Conservation (phyloP, 2,888 invertebrate species). For the Epirrita christyi region DNA sequence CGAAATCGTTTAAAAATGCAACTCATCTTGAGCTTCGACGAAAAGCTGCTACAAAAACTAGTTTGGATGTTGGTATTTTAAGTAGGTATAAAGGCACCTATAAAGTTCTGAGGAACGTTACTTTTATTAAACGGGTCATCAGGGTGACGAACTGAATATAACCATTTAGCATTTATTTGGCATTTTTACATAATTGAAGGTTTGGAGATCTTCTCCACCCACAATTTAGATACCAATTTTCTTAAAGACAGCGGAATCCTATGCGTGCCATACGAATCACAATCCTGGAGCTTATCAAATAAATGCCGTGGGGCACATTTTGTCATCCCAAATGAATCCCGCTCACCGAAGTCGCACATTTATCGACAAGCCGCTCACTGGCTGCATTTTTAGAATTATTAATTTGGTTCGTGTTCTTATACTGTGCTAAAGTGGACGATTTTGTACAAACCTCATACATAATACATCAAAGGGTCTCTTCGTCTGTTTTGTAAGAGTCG, state of each 20-base stretch:
- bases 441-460: slow-evolving; percentile 76
- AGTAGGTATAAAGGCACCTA: slow-evolving; percentile 31
- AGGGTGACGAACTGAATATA: slow-evolving; percentile 28
- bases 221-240: slow-evolving; percentile 9
- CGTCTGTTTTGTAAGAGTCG: slow-evolving; percentile 61
- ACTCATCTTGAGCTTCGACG: slow-evolving; percentile 43
- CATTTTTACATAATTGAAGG: slow-evolving; percentile 11
- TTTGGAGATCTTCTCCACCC: background rate
- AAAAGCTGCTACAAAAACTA: slow-evolving; percentile 37
- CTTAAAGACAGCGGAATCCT: slow-evolving; percentile 11
- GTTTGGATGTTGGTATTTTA: slow-evolving; percentile 33
- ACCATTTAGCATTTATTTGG: slow-evolving; percentile 1
- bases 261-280: slow-evolving; percentile 35
- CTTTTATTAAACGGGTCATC: slow-evolving; percentile 27
- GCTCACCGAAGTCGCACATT: slow-evolving; percentile 59
- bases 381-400: slow-evolving; percentile 83
- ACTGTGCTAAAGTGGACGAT: slow-evolving; percentile 75
- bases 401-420: slow-evolving; percentile 78
- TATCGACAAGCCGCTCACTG: slow-evolving; percentile 59
- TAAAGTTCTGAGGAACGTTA: slow-evolving; percentile 26
- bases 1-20: slow-evolving; percentile 59
- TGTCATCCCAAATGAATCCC: slow-evolving; percentile 51
- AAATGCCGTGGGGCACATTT: slow-evolving; percentile 54
- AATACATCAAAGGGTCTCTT: slow-evolving; percentile 67
- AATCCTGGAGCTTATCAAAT: slow-evolving; percentile 45